Evolutionary conservation across 2,113 vertebrate species (phyloP), one percentile per base, ranked within the genome.

Genomic region (Pluvialis apricaria): DNA sequence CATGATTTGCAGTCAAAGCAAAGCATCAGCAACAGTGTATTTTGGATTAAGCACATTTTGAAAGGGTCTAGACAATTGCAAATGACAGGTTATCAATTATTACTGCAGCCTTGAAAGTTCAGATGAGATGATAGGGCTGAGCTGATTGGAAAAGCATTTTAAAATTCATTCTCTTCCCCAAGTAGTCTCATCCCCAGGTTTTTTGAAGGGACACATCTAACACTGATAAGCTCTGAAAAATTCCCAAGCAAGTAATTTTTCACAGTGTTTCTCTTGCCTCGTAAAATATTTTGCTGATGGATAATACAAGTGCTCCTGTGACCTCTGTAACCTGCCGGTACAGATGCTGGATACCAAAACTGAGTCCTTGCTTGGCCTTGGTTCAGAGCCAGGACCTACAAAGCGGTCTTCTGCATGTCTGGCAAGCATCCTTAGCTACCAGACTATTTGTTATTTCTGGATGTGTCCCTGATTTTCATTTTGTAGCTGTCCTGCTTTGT

Each of bases 371-470:
- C 78, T 34, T 93, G 90, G 92, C 96, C 93, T 97, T 95, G 92
- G 29, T 88, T 91, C 75, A 88, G 75, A 94, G 92, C 94, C 96
- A 97, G 96, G 96, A 96, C 93, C 94, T 96, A 96, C 96, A 93
- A 96, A 42, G 85, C 88, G 54, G 94, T 82, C 34, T 95, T 96
- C 82, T 93, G 58, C 90, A 73, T 6, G 68, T 90, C 92, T 97
- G 96, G 90, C 90, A 97, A 36, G 65, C 77, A 85, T 94, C 78
- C 93, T 96, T 95, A 93, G 94, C 96, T 97, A 96, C 96, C 75
- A 96, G 75, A 96, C 85, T 93, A 85, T 96, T 96, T 97, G 87
- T 97, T 97, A 80, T 96, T 97, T 93, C 94, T 96, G 96, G 94
- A 93, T 88, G 51, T 85, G 66, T 85, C 90, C 78, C 82, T 91